These are phyloP conservation scores for Drosophila seclusa DNA, from an alignment of 2,888 invertebrate species.

Conservation along the genomic window DNA sequence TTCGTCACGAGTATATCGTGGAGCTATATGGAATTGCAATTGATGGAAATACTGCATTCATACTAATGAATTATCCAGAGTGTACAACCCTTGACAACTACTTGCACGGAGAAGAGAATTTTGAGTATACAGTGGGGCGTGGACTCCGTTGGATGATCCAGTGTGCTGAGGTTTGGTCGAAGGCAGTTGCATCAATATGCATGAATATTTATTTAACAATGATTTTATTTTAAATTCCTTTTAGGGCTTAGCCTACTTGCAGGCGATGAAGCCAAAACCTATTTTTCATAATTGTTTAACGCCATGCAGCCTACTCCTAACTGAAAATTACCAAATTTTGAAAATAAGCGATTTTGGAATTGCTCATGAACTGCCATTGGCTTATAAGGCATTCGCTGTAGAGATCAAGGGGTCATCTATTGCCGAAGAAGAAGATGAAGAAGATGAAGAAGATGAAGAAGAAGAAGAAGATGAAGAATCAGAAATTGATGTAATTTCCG, in stretches of 20 bases:
- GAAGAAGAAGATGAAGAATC: no score
- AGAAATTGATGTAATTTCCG: no score
- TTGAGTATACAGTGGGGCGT: not conserved
- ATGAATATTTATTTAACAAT: not conserved
- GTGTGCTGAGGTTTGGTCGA: constrained; percentile 1
- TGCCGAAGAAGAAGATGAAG: no score
- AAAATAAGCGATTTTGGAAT: not conserved
- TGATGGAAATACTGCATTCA: not conserved
- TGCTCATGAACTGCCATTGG: not conserved
- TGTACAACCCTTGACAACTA: constrained; percentile 5
- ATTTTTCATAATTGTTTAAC: not conserved
- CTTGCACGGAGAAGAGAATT: constrained; percentile 6
- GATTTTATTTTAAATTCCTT: not conserved
- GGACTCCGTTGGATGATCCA: constrained; percentile 18
- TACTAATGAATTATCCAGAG: constrained; percentile 6
- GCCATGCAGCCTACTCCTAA: not conserved
- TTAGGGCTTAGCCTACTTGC: not conserved
- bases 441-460: no score
- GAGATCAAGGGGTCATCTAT: no score
- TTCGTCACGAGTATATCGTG: constrained; percentile 10
- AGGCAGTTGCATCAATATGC: not conserved
- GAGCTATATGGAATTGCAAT: constrained; percentile 2
- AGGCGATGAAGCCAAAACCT: not conserved
- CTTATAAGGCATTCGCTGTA: not conserved
- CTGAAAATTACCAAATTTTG: not conserved